A percentile compares a stretch with the other conserved stretches of the same genome.
These are phyloP conservation scores for Blomia tropicalis DNA, from an alignment of 2,888 invertebrate genomes.

Conservation along the genomic window DNA sequence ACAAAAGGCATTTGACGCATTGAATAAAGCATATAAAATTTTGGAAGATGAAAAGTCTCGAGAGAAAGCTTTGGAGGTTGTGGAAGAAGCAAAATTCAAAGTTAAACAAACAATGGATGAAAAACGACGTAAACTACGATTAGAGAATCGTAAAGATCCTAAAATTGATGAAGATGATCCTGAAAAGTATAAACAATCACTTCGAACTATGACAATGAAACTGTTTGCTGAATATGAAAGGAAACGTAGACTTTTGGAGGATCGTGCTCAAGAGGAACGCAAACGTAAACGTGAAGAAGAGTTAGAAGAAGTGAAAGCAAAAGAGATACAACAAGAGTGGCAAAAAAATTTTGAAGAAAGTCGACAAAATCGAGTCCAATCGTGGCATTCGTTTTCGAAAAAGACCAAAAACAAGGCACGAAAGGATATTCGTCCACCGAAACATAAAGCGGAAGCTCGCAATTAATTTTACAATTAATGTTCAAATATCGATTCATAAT, in stretches of 20 bases:
- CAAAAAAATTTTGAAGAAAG: conserved; percentile 97
- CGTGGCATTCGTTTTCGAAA: conserved; percentile 76
- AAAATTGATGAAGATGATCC: conserved; percentile 49
- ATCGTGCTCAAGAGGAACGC: conserved; percentile 71
- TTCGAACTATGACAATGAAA: conserved; percentile 98
- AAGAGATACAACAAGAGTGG: conserved; percentile 83
- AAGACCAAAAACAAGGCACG: conserved; percentile 59
- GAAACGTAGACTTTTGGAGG: conserved; percentile 65
- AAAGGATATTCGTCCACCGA: conserved; percentile 70
- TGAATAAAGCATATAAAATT: conserved; percentile 86
- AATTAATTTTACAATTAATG: conserved; percentile 1
- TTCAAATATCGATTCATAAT: no score
- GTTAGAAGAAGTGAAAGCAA: conserved; percentile 75
- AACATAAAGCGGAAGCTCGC: conserved; percentile 78
- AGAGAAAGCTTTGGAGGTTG: conserved; percentile 82
- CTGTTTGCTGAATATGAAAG: conserved; percentile 88
- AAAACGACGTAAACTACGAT: conserved; percentile 80
- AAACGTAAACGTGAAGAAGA: conserved; percentile 85
- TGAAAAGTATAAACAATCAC: conserved; percentile 56
- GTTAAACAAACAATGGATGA: conserved; percentile 53
- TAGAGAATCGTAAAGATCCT: conserved; percentile 53
- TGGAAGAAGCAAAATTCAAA: conserved; percentile 70
- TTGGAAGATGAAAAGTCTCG: conserved; percentile 85
- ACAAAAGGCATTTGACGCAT: conserved; percentile 53
- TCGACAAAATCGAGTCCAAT: conserved; percentile 71